Evolutionary conservation across 2,113 vertebrate genomes (phyloP).

Genomic region (Elgaria multicarinata): DNA sequence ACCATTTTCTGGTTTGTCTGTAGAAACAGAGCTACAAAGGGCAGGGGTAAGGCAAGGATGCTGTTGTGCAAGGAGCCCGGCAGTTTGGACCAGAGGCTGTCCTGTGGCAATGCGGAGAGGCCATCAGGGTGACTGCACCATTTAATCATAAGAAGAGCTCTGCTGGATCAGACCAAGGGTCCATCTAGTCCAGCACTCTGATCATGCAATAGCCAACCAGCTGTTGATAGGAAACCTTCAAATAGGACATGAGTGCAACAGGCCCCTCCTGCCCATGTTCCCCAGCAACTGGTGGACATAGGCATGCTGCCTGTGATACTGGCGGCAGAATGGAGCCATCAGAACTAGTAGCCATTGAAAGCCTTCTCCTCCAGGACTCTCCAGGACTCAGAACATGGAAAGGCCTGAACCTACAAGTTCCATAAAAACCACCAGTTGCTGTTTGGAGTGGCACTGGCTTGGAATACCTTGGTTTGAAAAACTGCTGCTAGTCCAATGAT

Average conservation of each 20-base stretch:
- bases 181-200: too few species aligned
- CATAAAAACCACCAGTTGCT: background rate
- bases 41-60: background rate
- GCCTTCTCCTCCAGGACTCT: too few species aligned
- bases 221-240: too few species aligned
- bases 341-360: too few species aligned
- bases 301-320: too few species aligned
- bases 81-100: too few species aligned
- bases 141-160: background rate
- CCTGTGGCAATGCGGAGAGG: background rate
- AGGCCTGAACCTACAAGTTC: background rate
- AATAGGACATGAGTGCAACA: too few species aligned
- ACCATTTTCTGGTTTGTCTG: conserved; percentile 49
- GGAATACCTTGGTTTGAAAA: background rate
- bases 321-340: too few species aligned
- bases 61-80: background rate
- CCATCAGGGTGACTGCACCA: background rate
- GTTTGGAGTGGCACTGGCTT: background rate
- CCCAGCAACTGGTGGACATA: too few species aligned
- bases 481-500: background rate
- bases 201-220: too few species aligned
- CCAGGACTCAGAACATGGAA: background rate
- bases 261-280: too few species aligned
- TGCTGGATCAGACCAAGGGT: too few species aligned
- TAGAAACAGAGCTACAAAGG: background rate